Percentiles rank a stretch among this genome's conserved stretches.
These are phyloP conservation scores for Distichodus sexfasciatus DNA, from an alignment of 2,797 vertebrate genomes.

Conservation along the genomic window DNA sequence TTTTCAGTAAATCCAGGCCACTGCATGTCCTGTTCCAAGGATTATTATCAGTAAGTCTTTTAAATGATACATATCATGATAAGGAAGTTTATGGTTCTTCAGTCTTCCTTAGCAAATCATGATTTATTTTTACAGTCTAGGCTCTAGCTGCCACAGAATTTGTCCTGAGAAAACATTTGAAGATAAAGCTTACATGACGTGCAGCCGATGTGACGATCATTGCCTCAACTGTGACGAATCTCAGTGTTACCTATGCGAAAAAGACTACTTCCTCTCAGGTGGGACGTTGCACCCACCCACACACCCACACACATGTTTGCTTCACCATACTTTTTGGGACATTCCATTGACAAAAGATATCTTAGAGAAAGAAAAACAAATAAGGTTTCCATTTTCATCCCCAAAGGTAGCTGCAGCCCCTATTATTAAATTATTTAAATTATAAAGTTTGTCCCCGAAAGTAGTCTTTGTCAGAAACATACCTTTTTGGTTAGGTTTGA, in stretches of 20 bases:
- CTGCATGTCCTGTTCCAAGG: conserved; percentile 77
- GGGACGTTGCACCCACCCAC: no score
- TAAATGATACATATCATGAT: not conserved
- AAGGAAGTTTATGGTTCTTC: not conserved
- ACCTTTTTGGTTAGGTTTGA: no score
- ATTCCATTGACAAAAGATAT: no score
- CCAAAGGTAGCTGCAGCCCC: no score
- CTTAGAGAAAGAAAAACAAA: no score
- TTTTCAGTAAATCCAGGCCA: conserved; percentile 72
- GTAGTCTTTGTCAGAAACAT: no score
- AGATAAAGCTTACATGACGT: conserved; percentile 60
- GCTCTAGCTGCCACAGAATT: conserved; percentile 70
- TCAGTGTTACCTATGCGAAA: conserved; percentile 80
- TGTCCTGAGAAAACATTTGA: conserved; percentile 84
- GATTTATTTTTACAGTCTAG: conserved; percentile 68
- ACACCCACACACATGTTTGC: no score
- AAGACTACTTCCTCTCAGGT: conserved; percentile 81
- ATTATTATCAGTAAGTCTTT: conserved; percentile 83
- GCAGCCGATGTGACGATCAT: conserved; percentile 68
- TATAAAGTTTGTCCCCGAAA: no score
- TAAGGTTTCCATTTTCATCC: no score
- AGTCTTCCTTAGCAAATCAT: not conserved
- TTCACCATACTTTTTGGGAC: no score
- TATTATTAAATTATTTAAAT: no score
- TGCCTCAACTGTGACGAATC: conserved; percentile 79